phyloP scores from a whole-genome alignment of 35 echinoderm and acorn worm genomes.

The Ophiothrix spiculata region DNA sequence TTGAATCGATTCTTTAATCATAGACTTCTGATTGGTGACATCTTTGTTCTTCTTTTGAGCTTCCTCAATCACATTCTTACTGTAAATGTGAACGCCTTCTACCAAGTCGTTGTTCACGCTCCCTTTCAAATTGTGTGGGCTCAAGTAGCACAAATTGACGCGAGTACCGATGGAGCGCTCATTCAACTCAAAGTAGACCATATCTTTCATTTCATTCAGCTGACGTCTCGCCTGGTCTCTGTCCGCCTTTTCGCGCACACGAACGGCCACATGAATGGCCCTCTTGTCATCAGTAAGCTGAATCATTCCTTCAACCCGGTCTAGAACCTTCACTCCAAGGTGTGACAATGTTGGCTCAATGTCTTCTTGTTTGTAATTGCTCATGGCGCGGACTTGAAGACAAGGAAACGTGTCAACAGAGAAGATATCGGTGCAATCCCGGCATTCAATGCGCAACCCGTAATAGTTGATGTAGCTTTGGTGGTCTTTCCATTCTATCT shows the following conservation, averaged over 20 bases:
- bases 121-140: background rate
- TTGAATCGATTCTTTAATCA: background rate
- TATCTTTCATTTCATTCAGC: background rate
- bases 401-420: background rate
- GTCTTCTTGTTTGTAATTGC: background rate
- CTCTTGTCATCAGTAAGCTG: background rate
- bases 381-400: background rate
- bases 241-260: background rate
- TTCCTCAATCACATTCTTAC: background rate
- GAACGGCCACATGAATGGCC: background rate
- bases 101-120: background rate
- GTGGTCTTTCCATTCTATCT: background rate
- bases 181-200: background rate
- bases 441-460: background rate
- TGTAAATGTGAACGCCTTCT: background rate
- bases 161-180: background rate
- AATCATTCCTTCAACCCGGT: background rate
- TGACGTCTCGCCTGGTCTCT: background rate
- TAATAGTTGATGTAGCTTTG: background rate
- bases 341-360: background rate
- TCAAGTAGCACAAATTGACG: background rate
- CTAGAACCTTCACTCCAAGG: background rate
- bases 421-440: background rate
- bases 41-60: background rate
- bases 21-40: background rate